Evolutionary conservation across 2,888 invertebrate species (phyloP).

Genomic region (Drosophila fungiperda): DNA sequence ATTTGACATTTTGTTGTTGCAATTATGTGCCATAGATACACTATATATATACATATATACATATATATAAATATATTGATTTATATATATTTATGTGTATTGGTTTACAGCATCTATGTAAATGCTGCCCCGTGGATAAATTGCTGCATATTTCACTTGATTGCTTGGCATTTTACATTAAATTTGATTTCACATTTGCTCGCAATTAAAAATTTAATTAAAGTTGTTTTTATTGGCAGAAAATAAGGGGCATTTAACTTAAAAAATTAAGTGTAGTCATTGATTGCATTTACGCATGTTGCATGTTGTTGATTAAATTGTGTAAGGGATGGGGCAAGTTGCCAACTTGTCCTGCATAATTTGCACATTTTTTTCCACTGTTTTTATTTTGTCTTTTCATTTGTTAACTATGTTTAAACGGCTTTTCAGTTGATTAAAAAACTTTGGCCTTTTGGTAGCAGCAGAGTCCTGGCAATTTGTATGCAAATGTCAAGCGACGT

Average conservation of each 20-base stretch:
- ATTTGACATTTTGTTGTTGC: constrained; percentile 37
- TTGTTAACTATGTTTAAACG: constrained; percentile 75
- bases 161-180: constrained; percentile 18
- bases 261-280: constrained; percentile 17
- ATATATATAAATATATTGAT: constrained; percentile 15
- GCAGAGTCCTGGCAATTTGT: constrained; percentile 66
- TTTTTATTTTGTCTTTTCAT: constrained; percentile 20
- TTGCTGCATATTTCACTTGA: constrained; percentile 31
- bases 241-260: too few species aligned
- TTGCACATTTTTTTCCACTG: constrained; percentile 20
- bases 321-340: constrained; percentile 28
- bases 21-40: constrained; percentile 43
- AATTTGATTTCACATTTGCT: constrained; percentile 42
- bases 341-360: constrained; percentile 54
- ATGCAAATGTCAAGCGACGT: constrained; percentile 68
- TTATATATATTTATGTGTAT: neutral
- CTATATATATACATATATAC: neutral
- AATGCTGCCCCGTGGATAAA: constrained; percentile 39
- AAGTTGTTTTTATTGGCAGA: constrained; percentile 16
- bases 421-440: constrained; percentile 80
- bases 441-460: constrained; percentile 64
- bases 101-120: constrained; percentile 8
- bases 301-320: constrained; percentile 36
- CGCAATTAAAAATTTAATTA: constrained; percentile 65
- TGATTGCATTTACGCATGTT: constrained; percentile 46